Evolutionary conservation across 2,797 vertebrate genomes (phyloP).

Genomic region (Chloroceryle amazona): DNA sequence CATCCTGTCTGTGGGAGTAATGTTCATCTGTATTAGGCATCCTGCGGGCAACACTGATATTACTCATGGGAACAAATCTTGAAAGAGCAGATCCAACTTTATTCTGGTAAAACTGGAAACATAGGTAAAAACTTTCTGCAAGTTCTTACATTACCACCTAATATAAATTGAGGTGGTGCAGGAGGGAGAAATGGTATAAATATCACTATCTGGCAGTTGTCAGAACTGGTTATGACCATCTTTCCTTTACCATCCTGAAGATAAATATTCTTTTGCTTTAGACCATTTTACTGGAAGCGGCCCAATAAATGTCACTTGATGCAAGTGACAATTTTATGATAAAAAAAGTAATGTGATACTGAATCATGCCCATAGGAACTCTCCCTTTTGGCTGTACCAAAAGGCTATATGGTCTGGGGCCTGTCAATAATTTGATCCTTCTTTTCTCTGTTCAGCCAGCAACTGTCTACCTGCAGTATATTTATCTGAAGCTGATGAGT

Average conservation of each 20-base stretch:
- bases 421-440: background rate
- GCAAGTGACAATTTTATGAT: background rate
- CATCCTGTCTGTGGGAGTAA: background rate
- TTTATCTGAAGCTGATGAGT: background rate
- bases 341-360: background rate
- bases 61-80: background rate
- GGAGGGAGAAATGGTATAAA: accelerated
- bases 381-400: background rate
- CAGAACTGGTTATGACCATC: background rate
- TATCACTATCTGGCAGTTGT: background rate
- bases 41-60: background rate
- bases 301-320: background rate
- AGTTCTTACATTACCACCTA: background rate
- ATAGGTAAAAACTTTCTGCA: background rate
- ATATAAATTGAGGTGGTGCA: background rate
- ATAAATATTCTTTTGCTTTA: background rate
- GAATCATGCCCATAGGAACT: background rate
- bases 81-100: background rate
- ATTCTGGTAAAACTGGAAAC: background rate
- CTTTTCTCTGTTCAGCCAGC: background rate
- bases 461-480: too few relatives aligned
- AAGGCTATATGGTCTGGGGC: background rate
- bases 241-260: background rate
- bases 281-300: background rate
- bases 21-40: background rate